Evolutionary conservation across 2,113 vertebrate genomes (phyloP), one percentile per base, ranked within the genome.

Genomic region (Rhinolophus ferrumequinum): DNA sequence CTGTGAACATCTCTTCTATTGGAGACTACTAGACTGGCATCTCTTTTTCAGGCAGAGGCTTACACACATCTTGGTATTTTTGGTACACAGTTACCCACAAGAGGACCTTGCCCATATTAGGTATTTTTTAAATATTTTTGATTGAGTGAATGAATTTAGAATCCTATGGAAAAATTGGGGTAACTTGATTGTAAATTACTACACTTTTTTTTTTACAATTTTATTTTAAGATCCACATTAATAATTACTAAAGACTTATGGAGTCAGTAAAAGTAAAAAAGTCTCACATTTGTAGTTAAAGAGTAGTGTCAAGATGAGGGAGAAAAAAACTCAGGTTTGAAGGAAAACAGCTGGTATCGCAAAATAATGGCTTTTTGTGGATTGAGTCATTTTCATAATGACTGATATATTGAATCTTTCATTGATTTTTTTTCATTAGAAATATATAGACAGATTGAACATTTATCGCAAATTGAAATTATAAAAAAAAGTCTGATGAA

Each of bases 101-200:
- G 22, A 88, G n/a, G 93, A 50, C 69, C 44, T 88, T 96, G 41
- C 19, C 26, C 62, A 58, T 64, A 54, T 62, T 66, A 80, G 52
- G 1, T 52, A 83, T 62, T 91, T 64, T 90, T 30, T 56, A 82
- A 85, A 62, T 82, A 92, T 72, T 76, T 97, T 95, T 86, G 26
- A 70, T 54, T 70, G 26, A 91, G n/a, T 82, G 52, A 91, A 77
- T 81, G 47, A 73, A 60, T 81, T 93, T 93, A 94, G 44, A 90
- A 66, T 93, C 35, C 16, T 82, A 44, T 83, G 18, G 33, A 91
- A 24, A 94, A 94, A 95, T 38, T 80, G n/a, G n/a, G 81, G 33
- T 76, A 84, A 64, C 30, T 60, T 50, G 10, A 90, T 89, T 76
- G 18, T 81, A 94, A 85, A 54, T 94, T 70, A 87, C 44, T 84